A percentile compares a stretch with the other conserved stretches of the same genome.
phyloP scores from a whole-genome alignment of 2,888 invertebrate genomes.

The Apamea crenata region DNA sequence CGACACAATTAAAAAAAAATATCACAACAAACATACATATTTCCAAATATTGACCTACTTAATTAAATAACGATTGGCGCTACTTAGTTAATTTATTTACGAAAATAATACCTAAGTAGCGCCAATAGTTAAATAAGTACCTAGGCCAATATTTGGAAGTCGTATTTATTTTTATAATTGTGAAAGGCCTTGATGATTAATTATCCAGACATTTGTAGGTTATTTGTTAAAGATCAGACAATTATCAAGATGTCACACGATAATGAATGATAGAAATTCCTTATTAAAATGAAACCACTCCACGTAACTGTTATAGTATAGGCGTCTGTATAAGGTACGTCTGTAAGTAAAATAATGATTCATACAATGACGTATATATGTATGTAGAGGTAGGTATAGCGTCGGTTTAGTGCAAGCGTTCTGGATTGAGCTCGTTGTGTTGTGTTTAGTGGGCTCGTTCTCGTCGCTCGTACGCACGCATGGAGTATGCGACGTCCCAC shows the following conservation, averaged over 20 bases:
- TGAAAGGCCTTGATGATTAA: neutral
- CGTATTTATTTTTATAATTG: neutral
- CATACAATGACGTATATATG: constrained; percentile 68
- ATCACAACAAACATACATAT: too few relatives aligned
- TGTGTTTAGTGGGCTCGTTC: constrained; percentile 74
- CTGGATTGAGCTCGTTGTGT: constrained; percentile 70
- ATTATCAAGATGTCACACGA: neutral
- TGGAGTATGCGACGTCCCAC: constrained; percentile 69
- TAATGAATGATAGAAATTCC: constrained; percentile 8
- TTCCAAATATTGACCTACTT: too few relatives aligned
- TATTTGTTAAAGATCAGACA: neutral
- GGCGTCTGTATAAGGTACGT: constrained; percentile 32
- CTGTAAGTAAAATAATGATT: constrained; percentile 66
- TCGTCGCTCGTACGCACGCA: constrained; percentile 75
- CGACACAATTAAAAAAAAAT: too few relatives aligned
- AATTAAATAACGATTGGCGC: too few relatives aligned
- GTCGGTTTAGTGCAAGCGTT: constrained; percentile 72
- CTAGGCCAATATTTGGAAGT: neutral
- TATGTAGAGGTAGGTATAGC: constrained; percentile 64
- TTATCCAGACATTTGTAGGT: neutral
- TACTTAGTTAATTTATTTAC: too few relatives aligned
- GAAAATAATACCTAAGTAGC: too few relatives aligned
- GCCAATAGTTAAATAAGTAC: neutral
- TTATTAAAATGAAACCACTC: constrained; percentile 1
- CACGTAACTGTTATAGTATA: constrained; percentile 1